phyloP scores from a whole-genome alignment of 1,140 invertebrate species.

The Capitella teleta region DNA sequence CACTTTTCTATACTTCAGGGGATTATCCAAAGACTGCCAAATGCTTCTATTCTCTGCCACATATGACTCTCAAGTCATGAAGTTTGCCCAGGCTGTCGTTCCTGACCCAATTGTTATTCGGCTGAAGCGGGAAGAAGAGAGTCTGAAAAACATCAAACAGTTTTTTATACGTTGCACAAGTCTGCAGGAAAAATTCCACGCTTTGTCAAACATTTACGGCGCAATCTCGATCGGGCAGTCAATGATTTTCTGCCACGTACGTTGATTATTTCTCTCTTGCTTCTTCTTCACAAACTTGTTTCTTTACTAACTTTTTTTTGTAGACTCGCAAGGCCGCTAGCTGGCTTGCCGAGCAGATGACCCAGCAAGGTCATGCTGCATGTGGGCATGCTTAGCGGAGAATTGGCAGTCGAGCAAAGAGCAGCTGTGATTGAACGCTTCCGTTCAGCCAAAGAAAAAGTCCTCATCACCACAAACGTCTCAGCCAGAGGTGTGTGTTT shows the following conservation, averaged over 20 bases:
- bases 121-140: constrained; percentile 84
- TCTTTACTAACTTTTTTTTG: neutral
- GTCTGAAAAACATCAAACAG: constrained; percentile 93
- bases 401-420: constrained; percentile 83
- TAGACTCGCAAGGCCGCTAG: constrained; percentile 76
- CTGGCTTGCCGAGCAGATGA: constrained; percentile 82
- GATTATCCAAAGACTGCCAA: constrained; percentile 57
- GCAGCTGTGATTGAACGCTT: constrained; percentile 88
- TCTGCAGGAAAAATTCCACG: constrained; percentile 70
- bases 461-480: constrained; percentile 97
- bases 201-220: constrained; percentile 92
- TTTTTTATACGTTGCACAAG: constrained; percentile 83
- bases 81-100: constrained; percentile 91
- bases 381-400: constrained; percentile 81
- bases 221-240: constrained; percentile 91
- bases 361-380: constrained; percentile 78
- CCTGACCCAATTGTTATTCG: constrained; percentile 76
- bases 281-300: neutral
- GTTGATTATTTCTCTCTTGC: constrained; percentile 29
- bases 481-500: constrained; percentile 64
- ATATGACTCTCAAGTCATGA: constrained; percentile 86
- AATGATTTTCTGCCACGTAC: constrained; percentile 95
- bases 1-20: constrained; percentile 20
- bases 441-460: constrained; percentile 78
- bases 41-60: constrained; percentile 99